These are phyloP conservation scores for Opisthocomus hoazin DNA, from an alignment of 2,113 vertebrate species.

Conservation along the genomic window DNA sequence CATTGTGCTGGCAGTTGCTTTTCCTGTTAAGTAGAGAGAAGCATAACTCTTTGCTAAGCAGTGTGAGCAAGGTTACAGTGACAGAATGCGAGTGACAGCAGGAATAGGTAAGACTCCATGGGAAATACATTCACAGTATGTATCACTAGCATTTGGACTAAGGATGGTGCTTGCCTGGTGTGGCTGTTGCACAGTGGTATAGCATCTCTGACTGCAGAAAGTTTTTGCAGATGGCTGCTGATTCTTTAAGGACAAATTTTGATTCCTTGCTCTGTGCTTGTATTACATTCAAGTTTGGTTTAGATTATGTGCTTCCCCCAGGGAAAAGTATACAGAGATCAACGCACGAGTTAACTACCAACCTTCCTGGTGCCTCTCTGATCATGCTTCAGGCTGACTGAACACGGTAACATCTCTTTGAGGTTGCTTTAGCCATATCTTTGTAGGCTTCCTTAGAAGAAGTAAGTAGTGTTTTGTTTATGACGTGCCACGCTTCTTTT, in stretches of 20 bases:
- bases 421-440: not conserved
- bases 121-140: rapidly evolving
- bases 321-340: not conserved
- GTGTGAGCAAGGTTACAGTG: not conserved
- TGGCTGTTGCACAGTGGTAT: rapidly evolving
- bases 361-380: not conserved
- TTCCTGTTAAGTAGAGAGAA: not conserved
- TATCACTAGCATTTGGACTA: not conserved
- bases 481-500: not conserved
- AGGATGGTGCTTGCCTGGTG: not conserved
- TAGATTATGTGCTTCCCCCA: not conserved
- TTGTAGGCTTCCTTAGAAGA: not conserved
- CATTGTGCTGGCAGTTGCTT: not conserved
- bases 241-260: not conserved
- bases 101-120: not conserved
- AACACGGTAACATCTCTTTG: not conserved
- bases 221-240: not conserved
- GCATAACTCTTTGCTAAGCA: not conserved
- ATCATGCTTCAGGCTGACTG: not conserved
- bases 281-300: not conserved
- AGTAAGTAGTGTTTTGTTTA: not conserved
- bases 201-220: not conserved
- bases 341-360: not conserved
- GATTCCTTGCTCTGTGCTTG: not conserved
- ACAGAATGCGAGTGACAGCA: not conserved